Evolutionary conservation across 2,888 invertebrate genomes (phyloP).

Genomic region (Eristalis arbustorum): DNA sequence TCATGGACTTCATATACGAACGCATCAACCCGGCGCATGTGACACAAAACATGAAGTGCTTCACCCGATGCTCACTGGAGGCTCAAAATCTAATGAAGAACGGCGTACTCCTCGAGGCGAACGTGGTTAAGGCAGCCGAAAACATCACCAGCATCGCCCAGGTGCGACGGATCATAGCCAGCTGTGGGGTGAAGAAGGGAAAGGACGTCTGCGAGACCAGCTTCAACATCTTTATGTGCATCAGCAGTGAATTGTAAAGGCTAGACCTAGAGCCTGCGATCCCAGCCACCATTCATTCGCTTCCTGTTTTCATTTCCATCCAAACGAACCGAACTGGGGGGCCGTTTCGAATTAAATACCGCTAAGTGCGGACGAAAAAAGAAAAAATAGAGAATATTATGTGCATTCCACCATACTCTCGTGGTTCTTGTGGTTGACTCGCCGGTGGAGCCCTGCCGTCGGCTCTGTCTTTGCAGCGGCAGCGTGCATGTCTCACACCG

Average conservation of each 20-base stretch:
- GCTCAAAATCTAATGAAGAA: constrained; percentile 4
- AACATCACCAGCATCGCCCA: not conserved
- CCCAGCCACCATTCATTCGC: constrained; percentile 27
- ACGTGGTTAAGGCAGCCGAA: constrained; percentile 9
- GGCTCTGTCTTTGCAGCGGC: constrained; percentile 5
- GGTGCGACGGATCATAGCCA: constrained; percentile 8
- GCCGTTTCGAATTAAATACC: constrained; percentile 63
- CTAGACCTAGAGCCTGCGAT: not conserved
- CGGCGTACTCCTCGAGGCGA: constrained; percentile 19
- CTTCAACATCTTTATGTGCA: constrained; percentile 23
- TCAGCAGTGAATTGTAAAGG: constrained; percentile 11
- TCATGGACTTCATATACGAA: not conserved
- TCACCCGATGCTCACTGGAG: constrained; percentile 22
- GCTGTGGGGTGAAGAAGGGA: constrained; percentile 8
- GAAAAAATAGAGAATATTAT: not conserved
- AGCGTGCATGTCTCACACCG: constrained; percentile 20
- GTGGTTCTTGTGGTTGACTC: constrained; percentile 46
- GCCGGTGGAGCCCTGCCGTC: not conserved
- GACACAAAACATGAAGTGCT: constrained; percentile 20
- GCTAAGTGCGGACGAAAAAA: constrained; percentile 47
- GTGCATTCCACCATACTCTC: constrained; percentile 54
- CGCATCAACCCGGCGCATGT: constrained; percentile 8
- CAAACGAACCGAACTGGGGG: not conserved
- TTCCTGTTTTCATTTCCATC: not conserved
- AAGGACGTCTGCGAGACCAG: constrained; percentile 24